Evolutionary conservation across 2,888 invertebrate genomes (phyloP), one percentile per base, ranked within the genome.

Genomic region (Desoria tigrina): DNA sequence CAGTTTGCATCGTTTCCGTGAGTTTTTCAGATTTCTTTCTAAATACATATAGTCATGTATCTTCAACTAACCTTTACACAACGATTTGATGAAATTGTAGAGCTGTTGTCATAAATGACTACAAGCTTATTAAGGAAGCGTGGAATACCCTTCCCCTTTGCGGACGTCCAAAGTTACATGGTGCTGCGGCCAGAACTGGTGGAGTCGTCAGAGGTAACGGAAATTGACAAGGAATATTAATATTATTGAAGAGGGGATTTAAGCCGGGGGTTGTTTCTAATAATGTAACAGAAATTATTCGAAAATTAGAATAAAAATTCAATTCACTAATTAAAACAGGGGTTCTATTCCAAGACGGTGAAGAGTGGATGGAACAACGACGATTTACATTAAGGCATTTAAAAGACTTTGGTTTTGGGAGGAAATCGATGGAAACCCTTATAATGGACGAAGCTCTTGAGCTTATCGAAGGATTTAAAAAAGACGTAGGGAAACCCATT

Each of bases 341-440:
- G 21, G 66, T 74, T 2, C 42, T 72, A 9, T 63, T 74, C 57
- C 66, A 71, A 42, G 74, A 74, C 56, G 74, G 74, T 0, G 57
- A 53, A 1, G 71, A 72, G 51, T 72, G 71, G 68, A n/a, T n/a
- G 1, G 74, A 74, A 49, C 74, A 74, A 28, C 63, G 74, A n/a
- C 65, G 72, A 11, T 73, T 74, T 61, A 68, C 71, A 0, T 14
- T 71, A 6, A 56, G 69, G 16, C 56, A 68, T 16, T 49, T 74
- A 1, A 61, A 45, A 39, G 74, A 74, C 27, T 72, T 71, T 37
- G 74, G 72, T 1, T 73, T 74, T 54, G 74, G 74, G 1, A 71
- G 64, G 27, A 58, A 63, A 28, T 66, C 66, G 9, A 74, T 74
- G 71, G 74, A 74, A 57, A 68, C 11, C 45, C 49, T 74, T 7